Conservation (phyloP, 1,140 invertebrate species). For the Gryon sp. region DNA sequence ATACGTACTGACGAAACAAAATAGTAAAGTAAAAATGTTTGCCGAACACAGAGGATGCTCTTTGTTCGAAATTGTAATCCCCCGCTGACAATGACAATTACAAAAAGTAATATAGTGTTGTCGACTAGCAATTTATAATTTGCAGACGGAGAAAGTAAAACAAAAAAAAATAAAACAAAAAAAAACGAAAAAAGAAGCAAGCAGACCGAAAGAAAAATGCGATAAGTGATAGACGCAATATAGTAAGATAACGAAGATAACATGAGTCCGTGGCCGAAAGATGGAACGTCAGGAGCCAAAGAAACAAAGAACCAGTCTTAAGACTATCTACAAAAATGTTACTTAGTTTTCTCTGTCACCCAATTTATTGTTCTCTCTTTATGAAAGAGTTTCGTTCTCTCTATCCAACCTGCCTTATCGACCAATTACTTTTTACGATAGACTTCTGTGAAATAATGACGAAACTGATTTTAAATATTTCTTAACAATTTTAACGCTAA, state of each 20-base stretch:
- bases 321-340: constrained; percentile 43
- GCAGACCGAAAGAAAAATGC: constrained; percentile 21
- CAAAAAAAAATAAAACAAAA: constrained; percentile 27
- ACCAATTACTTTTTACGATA: constrained; percentile 39
- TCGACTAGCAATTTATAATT: constrained; percentile 56
- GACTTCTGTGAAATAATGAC: constrained; percentile 6
- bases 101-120: constrained; percentile 45
- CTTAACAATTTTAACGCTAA: too few relatives aligned
- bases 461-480: constrained; percentile 2
- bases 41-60: background rate
- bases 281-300: constrained; percentile 42
- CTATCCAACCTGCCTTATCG: constrained; percentile 47
- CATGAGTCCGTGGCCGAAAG: constrained; percentile 12
- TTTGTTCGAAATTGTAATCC: constrained; percentile 36
- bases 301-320: constrained; percentile 52
- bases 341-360: constrained; percentile 53
- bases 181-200: constrained; percentile 20
- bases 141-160: constrained; percentile 2
- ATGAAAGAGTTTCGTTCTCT: constrained; percentile 3
- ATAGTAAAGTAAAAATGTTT: background rate
- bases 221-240: constrained; percentile 54
- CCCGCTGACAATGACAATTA: constrained; percentile 35
- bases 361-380: constrained; percentile 55
- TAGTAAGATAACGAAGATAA: constrained; percentile 43
- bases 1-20: constrained; percentile 6